Conservation (phyloP, 2,888 invertebrate species). For the Nomada lathburiana region DNA sequence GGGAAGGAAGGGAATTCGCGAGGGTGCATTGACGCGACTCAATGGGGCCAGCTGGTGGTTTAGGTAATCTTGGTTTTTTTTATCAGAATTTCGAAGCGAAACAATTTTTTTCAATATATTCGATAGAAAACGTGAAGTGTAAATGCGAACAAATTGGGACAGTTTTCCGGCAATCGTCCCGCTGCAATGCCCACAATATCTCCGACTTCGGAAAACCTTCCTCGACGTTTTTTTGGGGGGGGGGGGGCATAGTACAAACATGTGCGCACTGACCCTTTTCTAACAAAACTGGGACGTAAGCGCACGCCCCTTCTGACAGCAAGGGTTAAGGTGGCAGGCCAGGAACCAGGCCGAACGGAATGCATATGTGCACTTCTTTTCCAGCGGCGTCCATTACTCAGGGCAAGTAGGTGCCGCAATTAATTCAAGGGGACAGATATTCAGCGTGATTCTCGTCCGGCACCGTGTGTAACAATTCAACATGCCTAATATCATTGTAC, state of each 20-base stretch:
- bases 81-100: too few species aligned
- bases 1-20: too few species aligned
- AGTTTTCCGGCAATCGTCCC: neutral
- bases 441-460: conserved; percentile 6
- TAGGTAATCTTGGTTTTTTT: too few species aligned
- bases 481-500: conserved; percentile 79
- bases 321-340: conserved; percentile 37
- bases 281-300: conserved; percentile 15
- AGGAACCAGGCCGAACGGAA: conserved; percentile 6
- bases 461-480: conserved; percentile 73
- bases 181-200: neutral
- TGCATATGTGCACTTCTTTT: conserved; percentile 27
- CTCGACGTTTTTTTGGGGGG: neutral
- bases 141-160: neutral
- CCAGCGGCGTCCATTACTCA: conserved; percentile 36
- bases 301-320: conserved; percentile 1
- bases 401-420: conserved; percentile 16
- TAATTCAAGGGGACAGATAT: conserved; percentile 44
- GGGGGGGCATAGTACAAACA: neutral
- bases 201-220: neutral
- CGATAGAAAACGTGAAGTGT: neutral
- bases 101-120: too few species aligned
- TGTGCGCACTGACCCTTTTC: conserved; percentile 20
- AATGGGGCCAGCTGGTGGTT: too few species aligned
- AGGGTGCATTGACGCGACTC: too few species aligned